Base-by-base conservation (phyloP, 2,888 invertebrate genomes). In the Tetrapedia diversipes region DNA sequence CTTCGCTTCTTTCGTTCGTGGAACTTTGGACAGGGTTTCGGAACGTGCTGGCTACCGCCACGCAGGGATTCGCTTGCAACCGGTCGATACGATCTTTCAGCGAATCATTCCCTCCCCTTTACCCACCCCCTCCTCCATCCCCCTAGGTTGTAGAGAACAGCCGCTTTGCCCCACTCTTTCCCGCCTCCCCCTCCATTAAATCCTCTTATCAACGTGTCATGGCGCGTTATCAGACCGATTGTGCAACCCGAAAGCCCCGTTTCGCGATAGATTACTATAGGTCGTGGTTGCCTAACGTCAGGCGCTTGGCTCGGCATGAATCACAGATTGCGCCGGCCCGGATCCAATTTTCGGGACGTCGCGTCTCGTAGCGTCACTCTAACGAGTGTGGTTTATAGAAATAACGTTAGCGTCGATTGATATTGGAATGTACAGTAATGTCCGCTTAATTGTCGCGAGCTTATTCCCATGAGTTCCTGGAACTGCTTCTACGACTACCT, bases 221-320 rank as follows among this genome's bases (percentile, higher is more conserved):
- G 77, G 81, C 85, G 77, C 83, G 85, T 85, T 85, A 85, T 85
- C 85, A 73, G 77, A 57, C 77, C 85, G 86, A 85, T 85, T 86
- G 79, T 82, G 85, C 85, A 79, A 72, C 66, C 81, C 83, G 71
- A 82, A 81, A 78, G 27, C 80, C 82, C 80, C 83, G 84, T 85
- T 83, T 86, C 85, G 86, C 85, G 86, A 85, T 85, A 85, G 86
- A 86, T 85, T 85, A 83, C 85, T 79, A 81, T 84, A 81, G 76
- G 66, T 75, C 84, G 77, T 82, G 77, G 74, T 80, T 80, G 70
- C 77, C 84, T 86, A 85, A 85, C 86, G 80, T 85, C 80, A 84
- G 77, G 74, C 59, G 51, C 53, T n/a, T 39, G 37, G 24, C 14
- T 69, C 57, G 61, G 56, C 77, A 79, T 84, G 85, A 84, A 84